Conservation (phyloP, 2,113 vertebrate genomes). For the Aspidoscelis tigris region DNA sequence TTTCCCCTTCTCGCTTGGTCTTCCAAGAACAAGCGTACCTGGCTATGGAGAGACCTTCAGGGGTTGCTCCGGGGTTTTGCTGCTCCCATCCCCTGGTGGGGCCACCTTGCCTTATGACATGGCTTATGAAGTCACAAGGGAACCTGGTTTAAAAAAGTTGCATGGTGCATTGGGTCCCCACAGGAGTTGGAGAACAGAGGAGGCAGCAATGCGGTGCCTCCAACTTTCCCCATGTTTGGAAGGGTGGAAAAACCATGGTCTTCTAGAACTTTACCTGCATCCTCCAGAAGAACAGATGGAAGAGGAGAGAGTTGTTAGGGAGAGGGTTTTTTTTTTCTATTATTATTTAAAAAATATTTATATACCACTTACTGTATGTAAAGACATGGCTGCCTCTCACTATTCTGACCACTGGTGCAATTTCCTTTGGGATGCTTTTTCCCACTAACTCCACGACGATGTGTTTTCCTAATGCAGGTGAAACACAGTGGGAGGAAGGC, state of each 20-base stretch:
- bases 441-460: too few relatives aligned
- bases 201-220: accelerated
- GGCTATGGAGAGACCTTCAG: neutral
- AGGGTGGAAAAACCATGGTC: too few relatives aligned
- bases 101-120: neutral
- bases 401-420: too few relatives aligned
- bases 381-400: too few relatives aligned
- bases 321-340: neutral
- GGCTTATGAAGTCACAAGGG: neutral
- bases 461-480: too few relatives aligned
- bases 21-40: neutral
- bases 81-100: neutral
- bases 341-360: too few relatives aligned
- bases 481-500: too few relatives aligned
- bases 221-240: neutral
- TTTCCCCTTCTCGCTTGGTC: neutral
- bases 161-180: neutral
- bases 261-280: neutral
- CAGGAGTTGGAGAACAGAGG: too few relatives aligned
- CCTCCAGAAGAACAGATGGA: neutral
- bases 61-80: neutral
- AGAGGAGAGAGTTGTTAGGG: too few relatives aligned
- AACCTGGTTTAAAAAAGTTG: neutral
- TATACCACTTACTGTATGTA: too few relatives aligned
- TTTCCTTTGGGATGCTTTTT: too few relatives aligned